A percentile compares a stretch with the other conserved stretches of the same genome.
phyloP scores from a whole-genome alignment of 2,888 invertebrate genomes.

The Lordiphosa fenestrarum region DNA sequence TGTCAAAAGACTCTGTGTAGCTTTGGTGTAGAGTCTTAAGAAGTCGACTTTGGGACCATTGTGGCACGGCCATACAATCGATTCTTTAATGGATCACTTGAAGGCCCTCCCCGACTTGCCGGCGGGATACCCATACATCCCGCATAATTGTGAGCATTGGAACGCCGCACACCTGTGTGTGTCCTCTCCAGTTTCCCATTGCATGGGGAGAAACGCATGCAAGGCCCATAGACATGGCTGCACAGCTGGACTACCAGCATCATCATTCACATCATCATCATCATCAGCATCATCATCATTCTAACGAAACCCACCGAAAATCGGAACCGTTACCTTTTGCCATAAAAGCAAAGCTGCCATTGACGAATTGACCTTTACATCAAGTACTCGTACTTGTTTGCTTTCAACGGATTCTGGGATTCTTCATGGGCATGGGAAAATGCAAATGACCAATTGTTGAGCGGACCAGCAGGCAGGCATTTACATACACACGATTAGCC shows the following conservation, averaged over 20 bases:
- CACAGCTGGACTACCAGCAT: conserved; percentile 11
- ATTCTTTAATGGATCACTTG: too few species aligned
- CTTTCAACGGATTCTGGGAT: conserved; percentile 24
- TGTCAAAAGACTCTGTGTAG: too few species aligned
- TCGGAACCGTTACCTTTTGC: conserved; percentile 50
- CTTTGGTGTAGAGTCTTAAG: too few species aligned
- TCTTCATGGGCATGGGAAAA: conserved; percentile 46
- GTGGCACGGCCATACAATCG: too few species aligned
- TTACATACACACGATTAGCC: conserved; percentile 39
- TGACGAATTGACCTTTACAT: conserved; percentile 64
- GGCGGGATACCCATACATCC: conserved; percentile 11
- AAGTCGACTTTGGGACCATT: too few species aligned
- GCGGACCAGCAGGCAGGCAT: conserved; percentile 16
- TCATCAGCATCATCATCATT: not conserved
- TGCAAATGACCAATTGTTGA: conserved; percentile 45
- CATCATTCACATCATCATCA: conserved; percentile 3
- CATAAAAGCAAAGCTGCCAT: conserved; percentile 46
- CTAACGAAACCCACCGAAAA: conserved; percentile 11
- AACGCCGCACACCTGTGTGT: too few species aligned
- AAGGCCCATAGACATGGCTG: not conserved
- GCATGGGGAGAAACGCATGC: conserved; percentile 3
- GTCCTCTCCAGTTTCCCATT: not conserved
- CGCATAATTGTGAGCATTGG: too few species aligned
- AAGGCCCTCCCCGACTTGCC: too few species aligned
- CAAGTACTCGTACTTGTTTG: conserved; percentile 20